Evolutionary conservation across 2,797 vertebrate species (phyloP).

Genomic region (Glyptemys insculpta): DNA sequence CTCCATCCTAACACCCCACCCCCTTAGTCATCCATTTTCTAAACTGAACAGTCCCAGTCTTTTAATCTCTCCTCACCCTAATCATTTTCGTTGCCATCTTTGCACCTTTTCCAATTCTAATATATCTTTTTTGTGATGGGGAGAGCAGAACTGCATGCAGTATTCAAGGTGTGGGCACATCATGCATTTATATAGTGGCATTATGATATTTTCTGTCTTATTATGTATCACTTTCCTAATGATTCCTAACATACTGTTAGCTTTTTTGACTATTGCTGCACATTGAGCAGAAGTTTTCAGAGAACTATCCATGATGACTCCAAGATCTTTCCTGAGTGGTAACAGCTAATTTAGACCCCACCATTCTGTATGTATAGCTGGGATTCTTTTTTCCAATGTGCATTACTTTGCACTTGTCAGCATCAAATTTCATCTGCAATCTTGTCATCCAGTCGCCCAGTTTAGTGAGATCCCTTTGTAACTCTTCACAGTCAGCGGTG

Average conservation of each 20-base stretch:
- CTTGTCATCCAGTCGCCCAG: too few species aligned
- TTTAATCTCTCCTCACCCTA: neutral
- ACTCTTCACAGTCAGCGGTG: too few species aligned
- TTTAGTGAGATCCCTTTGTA: too few species aligned
- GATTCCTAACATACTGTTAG: neutral
- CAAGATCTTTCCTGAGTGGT: neutral
- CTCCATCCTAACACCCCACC: neutral
- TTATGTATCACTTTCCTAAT: neutral
- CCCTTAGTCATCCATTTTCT: neutral
- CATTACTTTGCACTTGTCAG: too few species aligned
- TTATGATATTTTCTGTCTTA: neutral
- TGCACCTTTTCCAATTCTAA: neutral
- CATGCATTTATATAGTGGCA: neutral
- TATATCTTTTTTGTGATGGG: neutral
- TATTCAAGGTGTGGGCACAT: neutral
- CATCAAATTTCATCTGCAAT: too few species aligned
- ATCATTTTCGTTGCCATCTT: neutral
- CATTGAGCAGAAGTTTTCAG: neutral
- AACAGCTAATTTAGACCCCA: neutral
- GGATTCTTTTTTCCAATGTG: too few species aligned
- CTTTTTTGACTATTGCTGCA: neutral
- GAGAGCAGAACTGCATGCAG: neutral
- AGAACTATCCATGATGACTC: neutral
- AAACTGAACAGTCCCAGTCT: neutral
- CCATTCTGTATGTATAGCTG: too few species aligned